phyloP scores from a whole-genome alignment of 2,113 vertebrate genomes.

The Cephalopholis sonnerati region DNA sequence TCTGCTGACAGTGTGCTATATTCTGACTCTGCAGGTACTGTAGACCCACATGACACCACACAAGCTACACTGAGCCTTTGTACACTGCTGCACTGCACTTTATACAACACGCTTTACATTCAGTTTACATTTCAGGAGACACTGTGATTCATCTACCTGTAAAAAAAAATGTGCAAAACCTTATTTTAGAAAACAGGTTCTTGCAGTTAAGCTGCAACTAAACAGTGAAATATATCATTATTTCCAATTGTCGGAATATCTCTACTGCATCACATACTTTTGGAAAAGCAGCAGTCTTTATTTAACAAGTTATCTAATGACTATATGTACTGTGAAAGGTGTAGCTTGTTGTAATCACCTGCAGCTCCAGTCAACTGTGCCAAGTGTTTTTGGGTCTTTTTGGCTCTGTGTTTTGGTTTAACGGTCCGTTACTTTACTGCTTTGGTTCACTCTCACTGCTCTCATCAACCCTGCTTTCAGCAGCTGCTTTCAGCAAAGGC shows the following conservation, averaged over 20 bases:
- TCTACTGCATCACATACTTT: neutral
- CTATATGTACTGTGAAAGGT: neutral
- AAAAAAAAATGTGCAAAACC: neutral
- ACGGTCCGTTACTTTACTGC: neutral
- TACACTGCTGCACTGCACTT: neutral
- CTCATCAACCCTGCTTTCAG: constrained; percentile 14
- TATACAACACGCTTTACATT: constrained; percentile 12
- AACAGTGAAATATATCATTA: neutral
- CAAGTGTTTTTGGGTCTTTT: neutral
- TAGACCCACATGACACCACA: constrained; percentile 8
- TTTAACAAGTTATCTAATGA: neutral
- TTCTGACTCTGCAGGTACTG: constrained; percentile 31
- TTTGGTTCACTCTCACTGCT: neutral
- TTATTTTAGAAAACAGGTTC: neutral
- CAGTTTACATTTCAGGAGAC: constrained; percentile 28
- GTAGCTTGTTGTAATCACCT: neutral
- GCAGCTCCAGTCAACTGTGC: neutral
- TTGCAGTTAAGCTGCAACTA: neutral
- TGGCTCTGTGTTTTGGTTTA: neutral
- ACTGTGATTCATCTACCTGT: neutral
- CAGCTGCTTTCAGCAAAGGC: constrained; percentile 15
- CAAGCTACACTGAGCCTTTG: neutral
- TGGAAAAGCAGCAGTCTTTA: neutral
- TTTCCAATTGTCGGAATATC: too few species aligned
- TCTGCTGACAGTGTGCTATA: constrained; percentile 22